phyloP scores from a whole-genome alignment of 2,888 invertebrate genomes.

The Drosophila cognata region DNA sequence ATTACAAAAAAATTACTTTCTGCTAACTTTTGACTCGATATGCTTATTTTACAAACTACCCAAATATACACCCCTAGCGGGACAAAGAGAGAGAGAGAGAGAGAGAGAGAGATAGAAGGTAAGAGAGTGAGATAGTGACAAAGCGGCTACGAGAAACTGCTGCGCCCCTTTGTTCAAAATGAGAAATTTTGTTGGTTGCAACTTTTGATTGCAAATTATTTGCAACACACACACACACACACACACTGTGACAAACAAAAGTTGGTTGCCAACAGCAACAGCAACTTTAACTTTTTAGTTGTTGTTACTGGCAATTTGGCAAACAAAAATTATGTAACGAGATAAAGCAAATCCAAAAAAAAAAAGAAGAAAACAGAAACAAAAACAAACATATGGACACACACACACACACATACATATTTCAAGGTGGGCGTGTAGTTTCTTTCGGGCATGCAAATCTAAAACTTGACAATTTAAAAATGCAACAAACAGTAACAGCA shows the following conservation, averaged over 20 bases:
- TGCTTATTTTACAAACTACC: conserved; percentile 72
- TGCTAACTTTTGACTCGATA: conserved; percentile 46
- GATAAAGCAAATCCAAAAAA: conserved; percentile 40
- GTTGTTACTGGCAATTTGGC: conserved; percentile 39
- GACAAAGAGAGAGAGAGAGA: neutral
- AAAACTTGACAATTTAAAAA: conserved; percentile 45
- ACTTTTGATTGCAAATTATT: conserved; percentile 79
- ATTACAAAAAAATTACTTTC: conserved; percentile 4
- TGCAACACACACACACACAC: conserved; percentile 54
- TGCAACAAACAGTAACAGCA: conserved; percentile 29
- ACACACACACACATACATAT: conserved; percentile 1
- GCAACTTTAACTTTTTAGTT: conserved; percentile 44
- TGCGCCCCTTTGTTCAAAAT: conserved; percentile 35
- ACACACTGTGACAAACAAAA: conserved; percentile 53
- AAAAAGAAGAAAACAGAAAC: conserved; percentile 11
- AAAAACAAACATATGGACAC: neutral
- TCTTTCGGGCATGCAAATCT: conserved; percentile 11
- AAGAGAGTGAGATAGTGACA: conserved; percentile 1
- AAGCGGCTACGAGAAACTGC: conserved; percentile 39
- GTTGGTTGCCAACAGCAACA: conserved; percentile 62
- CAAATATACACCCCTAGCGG: conserved; percentile 46
- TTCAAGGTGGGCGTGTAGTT: neutral
- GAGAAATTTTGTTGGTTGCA: conserved; percentile 56
- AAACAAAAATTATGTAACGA: conserved; percentile 64
- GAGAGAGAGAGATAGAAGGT: neutral